Percentiles rank a stretch among this genome's conserved stretches.
Conservation (phyloP, 2,888 invertebrate species). For the Drosophila pegasa region DNA sequence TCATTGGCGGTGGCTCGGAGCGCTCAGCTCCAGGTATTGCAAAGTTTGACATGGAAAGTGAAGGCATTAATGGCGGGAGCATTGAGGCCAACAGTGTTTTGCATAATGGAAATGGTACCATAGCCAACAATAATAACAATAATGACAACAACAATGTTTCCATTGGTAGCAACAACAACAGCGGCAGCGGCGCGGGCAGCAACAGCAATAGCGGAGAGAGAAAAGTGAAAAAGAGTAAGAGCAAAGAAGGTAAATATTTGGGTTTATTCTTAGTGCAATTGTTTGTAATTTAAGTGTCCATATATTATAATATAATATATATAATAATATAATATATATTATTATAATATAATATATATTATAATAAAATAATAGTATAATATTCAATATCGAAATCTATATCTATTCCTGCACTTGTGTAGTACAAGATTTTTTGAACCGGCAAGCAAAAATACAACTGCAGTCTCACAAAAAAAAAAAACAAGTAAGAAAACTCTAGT, state of each 20-base stretch:
- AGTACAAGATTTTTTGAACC: too few relatives aligned
- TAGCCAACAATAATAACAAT: constrained; percentile 38
- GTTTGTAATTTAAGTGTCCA: constrained; percentile 77
- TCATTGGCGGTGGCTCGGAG: constrained; percentile 83
- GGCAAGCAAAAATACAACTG: too few relatives aligned
- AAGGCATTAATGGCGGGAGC: constrained; percentile 32
- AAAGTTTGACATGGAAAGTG: constrained; percentile 52
- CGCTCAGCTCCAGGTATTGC: constrained; percentile 83
- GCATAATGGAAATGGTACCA: constrained; percentile 36
- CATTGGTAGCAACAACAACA: constrained; percentile 57
- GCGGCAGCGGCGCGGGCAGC: constrained; percentile 71
- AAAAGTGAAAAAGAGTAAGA: constrained; percentile 85
- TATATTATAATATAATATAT: too few relatives aligned
- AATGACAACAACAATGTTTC: constrained; percentile 50
- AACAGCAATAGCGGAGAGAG: constrained; percentile 83
- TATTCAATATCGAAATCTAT: too few relatives aligned
- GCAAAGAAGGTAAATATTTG: constrained; percentile 85
- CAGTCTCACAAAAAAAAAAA: too few relatives aligned
- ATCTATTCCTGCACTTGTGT: too few relatives aligned
- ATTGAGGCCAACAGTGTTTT: constrained; percentile 31
- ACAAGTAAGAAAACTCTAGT: too few relatives aligned
- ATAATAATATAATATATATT: too few relatives aligned
- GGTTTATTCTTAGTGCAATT: constrained; percentile 81
- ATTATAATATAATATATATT: too few relatives aligned
- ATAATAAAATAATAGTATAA: too few relatives aligned